Conservation (phyloP, 2,797 vertebrate genomes). For the Hypotaenidia okinawae region DNA sequence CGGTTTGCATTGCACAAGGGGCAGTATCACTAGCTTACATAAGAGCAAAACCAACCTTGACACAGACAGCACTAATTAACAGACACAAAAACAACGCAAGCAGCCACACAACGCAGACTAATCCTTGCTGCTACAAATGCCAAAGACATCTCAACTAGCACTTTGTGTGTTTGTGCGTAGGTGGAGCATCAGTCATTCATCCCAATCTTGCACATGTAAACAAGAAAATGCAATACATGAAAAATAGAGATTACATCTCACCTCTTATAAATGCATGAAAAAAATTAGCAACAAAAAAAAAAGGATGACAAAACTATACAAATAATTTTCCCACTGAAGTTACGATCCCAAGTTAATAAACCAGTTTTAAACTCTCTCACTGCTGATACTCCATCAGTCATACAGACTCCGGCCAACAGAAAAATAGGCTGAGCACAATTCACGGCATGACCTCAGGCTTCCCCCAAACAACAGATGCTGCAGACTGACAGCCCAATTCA, state of each 20-base stretch:
- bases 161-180: constrained; percentile 9
- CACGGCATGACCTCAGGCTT: not conserved
- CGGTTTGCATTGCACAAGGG: constrained; percentile 44
- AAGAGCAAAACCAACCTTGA: constrained; percentile 68
- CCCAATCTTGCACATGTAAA: constrained; percentile 5
- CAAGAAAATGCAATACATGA: not conserved
- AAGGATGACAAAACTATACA: not conserved
- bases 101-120: constrained; percentile 42
- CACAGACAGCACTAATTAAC: constrained; percentile 67
- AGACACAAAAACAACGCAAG: constrained; percentile 57
- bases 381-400: not conserved
- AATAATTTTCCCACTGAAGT: not conserved
- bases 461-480: constrained; percentile 12
- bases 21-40: constrained; percentile 61
- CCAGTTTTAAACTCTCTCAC: not conserved
- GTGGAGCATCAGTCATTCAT: constrained; percentile 41
- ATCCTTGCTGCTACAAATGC: constrained; percentile 55
- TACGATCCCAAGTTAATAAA: not conserved
- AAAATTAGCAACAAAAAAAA: not conserved
- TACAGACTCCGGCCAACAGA: not conserved
- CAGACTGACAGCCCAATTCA: constrained; percentile 16
- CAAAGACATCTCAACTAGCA: constrained; percentile 36
- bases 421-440: not conserved
- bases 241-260: not conserved
- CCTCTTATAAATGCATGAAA: not conserved